phyloP scores from a whole-genome alignment of 2,797 vertebrate species.

The Gymnothorax reevesii region DNA sequence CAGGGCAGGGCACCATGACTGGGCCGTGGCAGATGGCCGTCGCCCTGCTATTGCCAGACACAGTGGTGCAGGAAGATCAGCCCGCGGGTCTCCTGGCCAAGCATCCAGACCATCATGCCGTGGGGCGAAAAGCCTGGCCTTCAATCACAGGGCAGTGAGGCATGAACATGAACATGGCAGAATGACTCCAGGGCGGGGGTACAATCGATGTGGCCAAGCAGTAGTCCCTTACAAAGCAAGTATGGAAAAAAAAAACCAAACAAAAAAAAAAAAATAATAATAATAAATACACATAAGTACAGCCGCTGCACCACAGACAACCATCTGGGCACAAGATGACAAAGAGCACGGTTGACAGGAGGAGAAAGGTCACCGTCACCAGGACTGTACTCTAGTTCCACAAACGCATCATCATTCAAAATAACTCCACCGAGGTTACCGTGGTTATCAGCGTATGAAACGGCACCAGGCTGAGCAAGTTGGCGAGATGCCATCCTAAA shows the following conservation, averaged over 20 bases:
- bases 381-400: conserved; percentile 35
- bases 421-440: not conserved
- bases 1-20: conserved; percentile 50
- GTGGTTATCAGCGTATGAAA: too few species aligned
- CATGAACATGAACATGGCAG: conserved; percentile 1
- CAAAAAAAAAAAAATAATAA: not conserved
- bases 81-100: conserved; percentile 49
- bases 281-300: conserved; percentile 13
- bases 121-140: not conserved
- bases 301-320: conserved; percentile 32
- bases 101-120: conserved; percentile 33
- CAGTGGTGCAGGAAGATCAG: conserved; percentile 56
- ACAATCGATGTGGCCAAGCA: not conserved
- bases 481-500: not conserved
- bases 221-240: not conserved
- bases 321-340: conserved; percentile 27
- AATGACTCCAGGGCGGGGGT: not conserved
- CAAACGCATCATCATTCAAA: conserved; percentile 15
- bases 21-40: conserved; percentile 63
- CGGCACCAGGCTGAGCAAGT: not conserved
- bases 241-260: not conserved
- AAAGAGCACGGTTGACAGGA: conserved; percentile 42
- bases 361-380: conserved; percentile 42
- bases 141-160: not conserved
- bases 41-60: conserved; percentile 60